Evolutionary conservation across 53 echinoderm and acorn worm genomes (phyloP), one percentile per base, ranked within the genome.

Genomic region (Paelopatides confundens): DNA sequence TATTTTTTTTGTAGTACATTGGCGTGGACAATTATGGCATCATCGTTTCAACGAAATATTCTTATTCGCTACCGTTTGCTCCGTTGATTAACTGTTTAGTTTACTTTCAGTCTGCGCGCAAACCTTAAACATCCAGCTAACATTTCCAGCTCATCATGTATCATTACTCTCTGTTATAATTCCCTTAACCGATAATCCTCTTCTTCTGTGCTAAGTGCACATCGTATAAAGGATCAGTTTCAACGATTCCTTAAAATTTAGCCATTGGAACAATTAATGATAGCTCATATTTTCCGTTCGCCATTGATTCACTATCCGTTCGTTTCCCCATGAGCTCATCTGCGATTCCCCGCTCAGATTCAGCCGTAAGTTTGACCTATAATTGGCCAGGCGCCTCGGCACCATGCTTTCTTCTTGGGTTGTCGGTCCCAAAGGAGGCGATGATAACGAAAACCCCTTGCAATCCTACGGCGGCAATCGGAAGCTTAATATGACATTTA

Each of bases 261-360:
- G 74, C 74, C 74, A 35, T 15, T 40, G 74, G 74, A 74, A 74
- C 81, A 81, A 81, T 81, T 81, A 81, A 81, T 47, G 81, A 81
- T 81, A 81, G 81, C 51, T 81, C 81, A 51, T 81, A 81, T 81
- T 33, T 81, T 48, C 58, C 58, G 49, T 81, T 81, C 21, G 39
- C 23, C 40, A 70, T 74, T 74, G 39, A 74, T 74, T 74, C 74
- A 40, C 40, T 74, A 39, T 46, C 74, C 74, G 46, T 74, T 39
- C 43, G 18, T 74, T 74, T 74, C 40, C 74, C 74, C 74, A 74
- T 74, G 74, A 74, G 74, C 74, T 39, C 74, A 74, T 74, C 74
- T 74, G 46, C 26, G 46, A 74, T 74, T 74, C 74, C 58, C 23
- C 40, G 46, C 74, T 37, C 38, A 74, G 46, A 74, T 74, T 74